Evolutionary conservation across 1,140 invertebrate genomes (phyloP), one percentile per base, ranked within the genome.

Genomic region (Cephus cinctus): DNA sequence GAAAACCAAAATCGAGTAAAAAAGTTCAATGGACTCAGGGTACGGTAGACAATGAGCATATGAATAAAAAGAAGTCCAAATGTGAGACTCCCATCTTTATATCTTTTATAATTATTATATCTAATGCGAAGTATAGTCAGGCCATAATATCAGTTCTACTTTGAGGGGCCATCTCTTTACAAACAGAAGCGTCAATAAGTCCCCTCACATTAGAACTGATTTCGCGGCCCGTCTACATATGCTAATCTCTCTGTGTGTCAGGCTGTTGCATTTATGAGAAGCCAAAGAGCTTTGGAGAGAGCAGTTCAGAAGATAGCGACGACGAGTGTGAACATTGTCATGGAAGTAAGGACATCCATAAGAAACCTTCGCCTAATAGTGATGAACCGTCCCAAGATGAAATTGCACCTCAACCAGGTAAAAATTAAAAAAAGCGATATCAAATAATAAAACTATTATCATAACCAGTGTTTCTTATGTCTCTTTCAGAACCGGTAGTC

Each of bases 11-110:
- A 65, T 79, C 80, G 25, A 80, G 82, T 53, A 87, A 90, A 73
- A 86, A 91, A 75, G 92, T 96, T 2, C 84, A 87, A 56, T 96
- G 92, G 89, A 86, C 85, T 19, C 83, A 85, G 44, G 90, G 87
- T 53, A 94, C 92, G 1, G 87, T 96, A 12, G 92, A 96, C 68
- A 96, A 96, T 79, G 93, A 96, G 76, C 74, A 93, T 66, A 83
- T 95, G 84, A 90, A 91, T 63, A 92, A 89, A 71, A 94, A 93
- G 73, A 96, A 96, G 75, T 95, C 92, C 41, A 96, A 95, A 83
- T 95, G 93, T 94, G 80, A 84, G 81, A 71, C 42, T 16, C 20
- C n/a, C n/a, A n/a, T 27, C n/a, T 25, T 9, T 39, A 30, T 6
- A 46, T 42, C 1, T 20, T 34, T 23, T 32, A 5, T 23, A 44